Evolutionary conservation across 2,113 vertebrate genomes (phyloP).

Genomic region (Muscicapa adusta): DNA sequence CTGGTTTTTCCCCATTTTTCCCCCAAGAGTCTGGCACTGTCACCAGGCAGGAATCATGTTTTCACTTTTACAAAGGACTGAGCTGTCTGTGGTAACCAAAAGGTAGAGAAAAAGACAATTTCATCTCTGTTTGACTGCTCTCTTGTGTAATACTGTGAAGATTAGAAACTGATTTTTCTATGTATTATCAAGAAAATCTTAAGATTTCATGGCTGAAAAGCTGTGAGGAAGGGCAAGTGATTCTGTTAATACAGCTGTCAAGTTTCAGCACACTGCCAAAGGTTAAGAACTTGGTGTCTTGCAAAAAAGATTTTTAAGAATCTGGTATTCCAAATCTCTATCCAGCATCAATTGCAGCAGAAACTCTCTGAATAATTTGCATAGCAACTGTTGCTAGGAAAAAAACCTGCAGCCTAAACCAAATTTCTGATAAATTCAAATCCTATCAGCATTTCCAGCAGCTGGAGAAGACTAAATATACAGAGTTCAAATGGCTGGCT

Average conservation of each 20-base stretch:
- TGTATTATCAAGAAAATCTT: neutral
- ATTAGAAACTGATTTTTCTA: neutral
- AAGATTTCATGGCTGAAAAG: neutral
- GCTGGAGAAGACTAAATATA: conserved; percentile 63
- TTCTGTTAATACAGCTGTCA: neutral
- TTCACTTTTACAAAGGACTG: neutral
- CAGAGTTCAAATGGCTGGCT: conserved; percentile 60
- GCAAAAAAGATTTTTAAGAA: conserved; percentile 15
- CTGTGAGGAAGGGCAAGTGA: neutral
- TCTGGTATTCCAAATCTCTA: conserved; percentile 24
- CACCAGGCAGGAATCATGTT: neutral
- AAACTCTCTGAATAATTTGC: conserved; percentile 55
- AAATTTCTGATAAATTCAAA: conserved; percentile 60
- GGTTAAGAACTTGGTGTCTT: neutral
- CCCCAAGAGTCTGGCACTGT: neutral
- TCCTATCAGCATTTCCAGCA: conserved; percentile 59
- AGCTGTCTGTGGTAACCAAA: neutral
- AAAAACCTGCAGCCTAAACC: conserved; percentile 56
- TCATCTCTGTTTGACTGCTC: neutral
- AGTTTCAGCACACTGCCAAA: neutral
- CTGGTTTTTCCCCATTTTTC: neutral
- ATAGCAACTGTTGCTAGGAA: conserved; percentile 72
- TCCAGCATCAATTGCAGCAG: conserved; percentile 47
- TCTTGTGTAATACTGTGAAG: neutral
- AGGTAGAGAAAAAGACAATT: neutral